Conservation (phyloP, 2,888 invertebrate genomes). For the Phyto melanocephala region DNA sequence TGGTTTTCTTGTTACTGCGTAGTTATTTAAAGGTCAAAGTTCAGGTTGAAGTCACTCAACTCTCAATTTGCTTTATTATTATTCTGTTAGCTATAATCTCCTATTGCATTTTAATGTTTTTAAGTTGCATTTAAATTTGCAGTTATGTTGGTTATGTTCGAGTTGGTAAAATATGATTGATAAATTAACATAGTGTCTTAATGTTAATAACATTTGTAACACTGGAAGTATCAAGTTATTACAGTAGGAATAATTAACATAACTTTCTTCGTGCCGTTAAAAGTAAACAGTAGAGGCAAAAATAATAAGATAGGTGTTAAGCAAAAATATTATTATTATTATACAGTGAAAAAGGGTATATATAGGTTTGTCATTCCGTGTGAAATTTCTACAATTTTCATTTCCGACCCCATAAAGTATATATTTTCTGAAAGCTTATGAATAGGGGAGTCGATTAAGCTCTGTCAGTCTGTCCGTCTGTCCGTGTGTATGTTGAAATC, state of each 20-base stretch:
- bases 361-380: too few relatives aligned
- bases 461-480: too few relatives aligned
- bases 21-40: slow-evolving; percentile 56
- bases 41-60: slow-evolving; percentile 27
- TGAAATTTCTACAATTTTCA: too few relatives aligned
- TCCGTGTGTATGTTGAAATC: too few relatives aligned
- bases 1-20: not conserved
- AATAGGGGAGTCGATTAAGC: too few relatives aligned
- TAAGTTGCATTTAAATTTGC: not conserved
- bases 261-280: not conserved
- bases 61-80: not conserved
- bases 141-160: not conserved
- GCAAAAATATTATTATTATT: too few relatives aligned
- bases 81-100: not conserved
- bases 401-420: too few relatives aligned
- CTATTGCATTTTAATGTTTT: not conserved
- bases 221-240: not conserved
- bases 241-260: not conserved
- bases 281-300: not conserved
- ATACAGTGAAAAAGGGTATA: too few relatives aligned
- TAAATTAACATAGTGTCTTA: not conserved
- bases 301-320: too few relatives aligned
- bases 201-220: not conserved
- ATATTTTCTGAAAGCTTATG: too few relatives aligned
- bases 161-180: not conserved